Evolutionary conservation across 2,888 invertebrate genomes (phyloP).

Genomic region (Drosophila macrothrix): DNA sequence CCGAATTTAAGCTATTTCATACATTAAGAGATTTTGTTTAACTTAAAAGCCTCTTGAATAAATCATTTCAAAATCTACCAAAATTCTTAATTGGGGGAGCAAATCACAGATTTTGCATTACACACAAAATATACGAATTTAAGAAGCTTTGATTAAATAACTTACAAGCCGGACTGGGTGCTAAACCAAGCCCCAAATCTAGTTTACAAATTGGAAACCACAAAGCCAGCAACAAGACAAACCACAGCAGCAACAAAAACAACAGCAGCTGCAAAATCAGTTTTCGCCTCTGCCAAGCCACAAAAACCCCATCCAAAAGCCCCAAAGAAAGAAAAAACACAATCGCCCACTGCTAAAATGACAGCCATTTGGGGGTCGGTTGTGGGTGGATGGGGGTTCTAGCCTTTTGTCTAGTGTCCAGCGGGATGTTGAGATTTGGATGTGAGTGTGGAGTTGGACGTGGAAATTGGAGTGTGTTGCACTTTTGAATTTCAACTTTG

Average conservation of each 20-base stretch:
- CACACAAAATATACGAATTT: constrained; percentile 22
- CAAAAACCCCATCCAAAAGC: constrained; percentile 45
- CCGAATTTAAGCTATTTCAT: background rate
- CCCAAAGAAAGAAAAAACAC: constrained; percentile 17
- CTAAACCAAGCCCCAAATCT: constrained; percentile 56
- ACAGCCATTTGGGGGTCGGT: background rate
- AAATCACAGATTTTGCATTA: background rate
- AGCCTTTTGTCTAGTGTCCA: constrained; percentile 55
- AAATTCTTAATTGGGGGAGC: background rate
- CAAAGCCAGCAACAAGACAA: constrained; percentile 62
- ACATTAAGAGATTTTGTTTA: background rate
- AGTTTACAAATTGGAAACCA: constrained; percentile 73
- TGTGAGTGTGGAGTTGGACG: constrained; percentile 2
- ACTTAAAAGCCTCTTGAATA: background rate
- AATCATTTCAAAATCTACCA: background rate
- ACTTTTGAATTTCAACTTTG: constrained; percentile 75
- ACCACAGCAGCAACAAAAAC: constrained; percentile 56
- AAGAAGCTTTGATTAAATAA: constrained; percentile 62
- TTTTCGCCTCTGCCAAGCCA: constrained; percentile 60
- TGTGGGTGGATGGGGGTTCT: background rate
- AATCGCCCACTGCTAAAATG: constrained; percentile 20
- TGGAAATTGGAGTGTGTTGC: constrained; percentile 56
- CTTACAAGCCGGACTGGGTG: constrained; percentile 43
- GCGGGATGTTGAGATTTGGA: constrained; percentile 14
- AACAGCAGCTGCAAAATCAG: constrained; percentile 48